Percentiles rank a stretch among this genome's conserved stretches.
Conservation (phyloP, 1,140 invertebrate genomes). For the Lineus longissimus region DNA sequence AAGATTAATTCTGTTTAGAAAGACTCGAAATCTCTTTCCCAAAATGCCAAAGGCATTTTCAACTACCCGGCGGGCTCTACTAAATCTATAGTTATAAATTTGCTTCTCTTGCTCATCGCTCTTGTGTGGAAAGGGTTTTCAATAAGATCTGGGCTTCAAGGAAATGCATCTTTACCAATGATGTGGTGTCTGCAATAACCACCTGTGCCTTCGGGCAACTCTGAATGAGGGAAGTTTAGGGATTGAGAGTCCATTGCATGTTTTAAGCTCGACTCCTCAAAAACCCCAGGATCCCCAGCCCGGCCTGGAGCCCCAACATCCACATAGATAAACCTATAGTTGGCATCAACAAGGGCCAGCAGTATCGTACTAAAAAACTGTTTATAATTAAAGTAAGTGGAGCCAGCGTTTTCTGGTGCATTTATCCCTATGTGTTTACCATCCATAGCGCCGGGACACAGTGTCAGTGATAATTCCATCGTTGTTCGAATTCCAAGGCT, state of each 20-base stretch:
- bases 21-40: not conserved
- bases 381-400: slow-evolving; percentile 3
- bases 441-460: not conserved
- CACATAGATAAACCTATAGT: slow-evolving; percentile 1
- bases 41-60: slow-evolving; percentile 2
- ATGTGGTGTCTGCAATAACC: not conserved
- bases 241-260: not conserved
- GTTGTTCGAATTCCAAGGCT: not conserved
- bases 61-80: not conserved
- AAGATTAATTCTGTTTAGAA: not conserved
- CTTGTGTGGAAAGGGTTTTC: slow-evolving; percentile 1
- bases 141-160: not conserved
- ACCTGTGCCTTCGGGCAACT: not conserved
- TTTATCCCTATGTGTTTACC: not conserved
- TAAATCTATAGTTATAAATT: slow-evolving; percentile 6
- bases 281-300: not conserved
- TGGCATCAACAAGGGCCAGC: slow-evolving; percentile 2
- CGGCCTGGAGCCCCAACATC: slow-evolving; percentile 5
- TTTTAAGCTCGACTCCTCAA: slow-evolving; percentile 2
- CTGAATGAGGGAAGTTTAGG: not conserved
- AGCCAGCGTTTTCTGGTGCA: not conserved
- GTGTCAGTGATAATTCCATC: slow-evolving; percentile 6
- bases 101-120: not conserved
- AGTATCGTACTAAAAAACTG: not conserved
- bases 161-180: not conserved